Conservation (phyloP, 2,888 invertebrate genomes). For the Choristoneura rosaceana region DNA sequence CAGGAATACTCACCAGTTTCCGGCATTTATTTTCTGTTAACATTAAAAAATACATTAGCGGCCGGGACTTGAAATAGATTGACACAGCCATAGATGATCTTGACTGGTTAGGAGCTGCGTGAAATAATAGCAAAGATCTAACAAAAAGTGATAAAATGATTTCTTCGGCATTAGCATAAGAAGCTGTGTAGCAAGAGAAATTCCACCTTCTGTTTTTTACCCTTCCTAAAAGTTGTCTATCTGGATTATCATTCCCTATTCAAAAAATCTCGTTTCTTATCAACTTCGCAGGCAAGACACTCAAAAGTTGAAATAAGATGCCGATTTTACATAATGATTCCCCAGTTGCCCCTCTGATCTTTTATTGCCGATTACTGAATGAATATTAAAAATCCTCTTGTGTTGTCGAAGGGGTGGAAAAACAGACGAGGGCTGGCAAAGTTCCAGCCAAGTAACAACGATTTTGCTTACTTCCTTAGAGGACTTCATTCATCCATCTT, state of each 20-base stretch:
- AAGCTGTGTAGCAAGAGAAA: too few relatives aligned
- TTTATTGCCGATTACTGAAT: slow-evolving; percentile 24
- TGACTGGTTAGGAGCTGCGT: too few relatives aligned
- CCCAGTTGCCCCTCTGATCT: slow-evolving; percentile 23
- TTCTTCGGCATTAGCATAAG: too few relatives aligned
- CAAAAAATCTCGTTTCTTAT: background rate
- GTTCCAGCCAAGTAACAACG: background rate
- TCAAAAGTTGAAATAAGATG: slow-evolving; percentile 3
- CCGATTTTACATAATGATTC: slow-evolving; percentile 7
- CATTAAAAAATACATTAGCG: background rate
- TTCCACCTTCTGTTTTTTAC: too few relatives aligned
- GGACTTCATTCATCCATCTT: background rate
- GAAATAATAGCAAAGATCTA: background rate
- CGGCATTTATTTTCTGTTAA: background rate
- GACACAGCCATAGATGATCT: too few relatives aligned
- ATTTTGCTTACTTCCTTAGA: background rate
- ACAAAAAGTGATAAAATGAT: too few relatives aligned
- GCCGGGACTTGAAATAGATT: background rate
- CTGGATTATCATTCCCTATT: background rate
- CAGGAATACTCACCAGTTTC: background rate
- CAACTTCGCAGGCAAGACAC: background rate
- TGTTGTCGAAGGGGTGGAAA: slow-evolving; percentile 1
- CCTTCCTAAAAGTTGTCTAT: background rate
- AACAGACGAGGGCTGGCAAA: slow-evolving; percentile 1
- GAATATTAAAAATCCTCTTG: slow-evolving; percentile 28